Evolutionary conservation across 2,113 vertebrate species (phyloP).

Genomic region (Cavia porcellus): DNA sequence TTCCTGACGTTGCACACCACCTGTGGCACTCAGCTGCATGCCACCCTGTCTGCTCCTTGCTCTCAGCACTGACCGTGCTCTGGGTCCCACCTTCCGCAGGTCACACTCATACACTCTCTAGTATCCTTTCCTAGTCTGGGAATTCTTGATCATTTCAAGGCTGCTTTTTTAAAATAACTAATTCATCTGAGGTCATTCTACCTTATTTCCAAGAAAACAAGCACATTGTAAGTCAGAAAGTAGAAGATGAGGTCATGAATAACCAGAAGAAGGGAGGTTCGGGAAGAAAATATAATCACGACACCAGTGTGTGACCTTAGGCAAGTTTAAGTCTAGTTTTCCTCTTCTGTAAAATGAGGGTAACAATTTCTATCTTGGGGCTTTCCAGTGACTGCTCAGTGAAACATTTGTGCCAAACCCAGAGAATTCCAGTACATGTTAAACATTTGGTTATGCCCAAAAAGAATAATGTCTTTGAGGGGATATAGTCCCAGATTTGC

Average conservation of each 20-base stretch:
- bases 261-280: background rate
- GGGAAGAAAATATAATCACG: background rate
- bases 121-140: background rate
- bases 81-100: background rate
- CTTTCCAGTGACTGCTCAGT: background rate
- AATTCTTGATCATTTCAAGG: background rate
- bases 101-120: background rate
- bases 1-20: background rate
- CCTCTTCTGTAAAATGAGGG: background rate
- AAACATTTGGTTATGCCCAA: too few species aligned
- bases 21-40: too few species aligned
- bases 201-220: slow-evolving; percentile 31
- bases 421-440: background rate
- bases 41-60: background rate
- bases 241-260: background rate
- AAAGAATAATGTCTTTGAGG: background rate
- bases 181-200: background rate
- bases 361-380: background rate
- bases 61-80: background rate
- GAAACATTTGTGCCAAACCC: background rate
- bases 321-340: slow-evolving; percentile 8
- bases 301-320: background rate
- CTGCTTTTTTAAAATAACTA: background rate
- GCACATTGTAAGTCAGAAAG: background rate
- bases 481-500: background rate